phyloP scores from a whole-genome alignment of 1,140 invertebrate species.

The Aphidius gifuensis region DNA sequence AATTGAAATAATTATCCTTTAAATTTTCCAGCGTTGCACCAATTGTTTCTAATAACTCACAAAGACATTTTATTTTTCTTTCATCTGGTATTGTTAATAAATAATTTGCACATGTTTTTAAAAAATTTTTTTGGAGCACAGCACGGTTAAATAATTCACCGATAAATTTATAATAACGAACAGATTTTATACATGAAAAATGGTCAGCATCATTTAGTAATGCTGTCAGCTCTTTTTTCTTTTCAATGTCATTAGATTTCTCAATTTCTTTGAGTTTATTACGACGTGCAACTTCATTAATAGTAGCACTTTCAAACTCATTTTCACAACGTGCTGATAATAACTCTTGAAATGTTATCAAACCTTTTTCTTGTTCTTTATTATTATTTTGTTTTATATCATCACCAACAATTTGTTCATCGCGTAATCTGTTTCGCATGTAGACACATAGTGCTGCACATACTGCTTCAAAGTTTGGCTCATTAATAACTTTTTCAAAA shows the following conservation, averaged over 20 bases:
- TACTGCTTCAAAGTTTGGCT: slow-evolving; percentile 85
- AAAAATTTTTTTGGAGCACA: slow-evolving; percentile 87
- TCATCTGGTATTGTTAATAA: slow-evolving; percentile 78
- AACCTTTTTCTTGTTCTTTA: slow-evolving; percentile 28
- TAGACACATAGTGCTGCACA: slow-evolving; percentile 68
- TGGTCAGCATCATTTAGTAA: slow-evolving; percentile 73
- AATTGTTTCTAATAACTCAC: slow-evolving; percentile 79
- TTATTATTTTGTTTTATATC: slow-evolving; percentile 19
- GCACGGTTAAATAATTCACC: slow-evolving; percentile 90
- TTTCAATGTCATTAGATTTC: slow-evolving; percentile 59
- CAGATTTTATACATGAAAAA: slow-evolving; percentile 73
- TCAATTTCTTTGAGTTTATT: slow-evolving; percentile 65
- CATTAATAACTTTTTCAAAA: slow-evolving; percentile 93
- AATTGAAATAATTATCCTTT: slow-evolving; percentile 35
- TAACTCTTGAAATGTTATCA: slow-evolving; percentile 71
- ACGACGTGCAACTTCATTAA: slow-evolving; percentile 61
- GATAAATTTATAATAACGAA: slow-evolving; percentile 83
- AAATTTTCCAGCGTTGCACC: slow-evolving; percentile 22
- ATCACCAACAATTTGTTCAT: slow-evolving; percentile 57
- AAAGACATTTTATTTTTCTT: slow-evolving; percentile 90
- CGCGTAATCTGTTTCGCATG: slow-evolving; percentile 69
- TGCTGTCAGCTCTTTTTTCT: slow-evolving; percentile 69
- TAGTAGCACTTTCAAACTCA: slow-evolving; percentile 80
- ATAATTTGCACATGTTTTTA: slow-evolving; percentile 79
- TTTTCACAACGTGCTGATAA: slow-evolving; percentile 80